These are phyloP conservation scores for Rhinella marina DNA, from an alignment of 2,797 vertebrate species.

Conservation along the genomic window DNA sequence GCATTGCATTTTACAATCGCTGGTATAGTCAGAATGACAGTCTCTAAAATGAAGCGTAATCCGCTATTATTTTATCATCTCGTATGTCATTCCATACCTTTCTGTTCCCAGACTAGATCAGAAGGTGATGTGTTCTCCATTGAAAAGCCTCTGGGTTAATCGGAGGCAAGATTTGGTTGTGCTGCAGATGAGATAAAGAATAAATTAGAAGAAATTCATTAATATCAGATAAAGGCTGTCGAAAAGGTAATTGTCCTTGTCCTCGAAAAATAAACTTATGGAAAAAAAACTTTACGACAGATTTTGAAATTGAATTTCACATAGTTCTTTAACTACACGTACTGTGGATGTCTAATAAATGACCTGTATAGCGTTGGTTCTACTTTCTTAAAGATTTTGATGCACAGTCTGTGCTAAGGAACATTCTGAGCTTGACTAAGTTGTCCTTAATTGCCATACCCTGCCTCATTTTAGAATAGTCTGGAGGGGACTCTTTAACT, in stretches of 20 bases:
- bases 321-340: too few species aligned
- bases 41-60: not conserved
- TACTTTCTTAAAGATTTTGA: too few species aligned
- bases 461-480: too few species aligned
- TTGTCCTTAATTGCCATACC: too few species aligned
- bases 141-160: conserved; percentile 37
- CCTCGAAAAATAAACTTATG: not conserved
- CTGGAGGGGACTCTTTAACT: too few species aligned
- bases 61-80: conserved; percentile 13
- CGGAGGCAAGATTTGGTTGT: not conserved
- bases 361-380: too few species aligned
- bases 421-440: too few species aligned
- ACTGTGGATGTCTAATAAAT: too few species aligned
- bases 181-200: conserved; percentile 28
- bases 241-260: conserved; percentile 11
- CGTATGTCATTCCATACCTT: conserved; percentile 15
- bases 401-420: too few species aligned
- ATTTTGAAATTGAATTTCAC: too few species aligned
- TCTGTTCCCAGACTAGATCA: not conserved
- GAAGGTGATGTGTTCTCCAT: not conserved
- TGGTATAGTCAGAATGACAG: not conserved
- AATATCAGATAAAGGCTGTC: conserved; percentile 30
- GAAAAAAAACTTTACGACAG: too few species aligned
- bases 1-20: conserved; percentile 17
- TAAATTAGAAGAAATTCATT: conserved; percentile 25